phyloP scores from a whole-genome alignment of 2,888 invertebrate genomes.

The Ennomos erosarius region DNA sequence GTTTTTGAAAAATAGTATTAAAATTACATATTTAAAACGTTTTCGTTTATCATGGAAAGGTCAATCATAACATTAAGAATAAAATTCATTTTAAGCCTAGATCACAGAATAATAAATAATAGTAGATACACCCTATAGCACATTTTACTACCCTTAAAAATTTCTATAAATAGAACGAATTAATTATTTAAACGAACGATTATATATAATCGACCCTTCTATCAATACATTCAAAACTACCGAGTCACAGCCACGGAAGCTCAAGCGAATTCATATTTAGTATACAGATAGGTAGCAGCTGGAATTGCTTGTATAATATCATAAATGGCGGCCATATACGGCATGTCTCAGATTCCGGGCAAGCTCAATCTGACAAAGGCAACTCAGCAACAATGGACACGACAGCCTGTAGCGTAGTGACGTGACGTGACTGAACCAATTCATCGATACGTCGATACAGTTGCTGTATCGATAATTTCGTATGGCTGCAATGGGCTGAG shows the following conservation, averaged over 20 bases:
- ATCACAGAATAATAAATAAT: too few species aligned
- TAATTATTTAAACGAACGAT: too few species aligned
- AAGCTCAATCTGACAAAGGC: constrained; percentile 59
- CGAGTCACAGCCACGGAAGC: not conserved
- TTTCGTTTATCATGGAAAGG: too few species aligned
- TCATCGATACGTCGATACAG: constrained; percentile 39
- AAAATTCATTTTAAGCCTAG: too few species aligned
- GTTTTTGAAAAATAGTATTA: not conserved
- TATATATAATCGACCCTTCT: too few species aligned
- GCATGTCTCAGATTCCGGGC: constrained; percentile 44
- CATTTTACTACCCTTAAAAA: too few species aligned
- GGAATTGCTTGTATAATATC: constrained; percentile 42
- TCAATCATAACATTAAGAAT: too few species aligned
- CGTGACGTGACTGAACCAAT: constrained; percentile 50
- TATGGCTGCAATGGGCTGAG: not conserved
- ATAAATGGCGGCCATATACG: constrained; percentile 41
- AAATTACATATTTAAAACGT: not conserved
- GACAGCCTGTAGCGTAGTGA: constrained; percentile 50
- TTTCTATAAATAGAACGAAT: too few species aligned
- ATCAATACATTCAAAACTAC: not conserved
- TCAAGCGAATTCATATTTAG: not conserved
- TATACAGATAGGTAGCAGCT: constrained; percentile 28
- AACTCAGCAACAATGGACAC: constrained; percentile 65
- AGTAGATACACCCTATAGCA: too few species aligned
- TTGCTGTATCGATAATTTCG: constrained; percentile 26